Conservation (phyloP, 2,113 vertebrate genomes). For the Motacilla alba region DNA sequence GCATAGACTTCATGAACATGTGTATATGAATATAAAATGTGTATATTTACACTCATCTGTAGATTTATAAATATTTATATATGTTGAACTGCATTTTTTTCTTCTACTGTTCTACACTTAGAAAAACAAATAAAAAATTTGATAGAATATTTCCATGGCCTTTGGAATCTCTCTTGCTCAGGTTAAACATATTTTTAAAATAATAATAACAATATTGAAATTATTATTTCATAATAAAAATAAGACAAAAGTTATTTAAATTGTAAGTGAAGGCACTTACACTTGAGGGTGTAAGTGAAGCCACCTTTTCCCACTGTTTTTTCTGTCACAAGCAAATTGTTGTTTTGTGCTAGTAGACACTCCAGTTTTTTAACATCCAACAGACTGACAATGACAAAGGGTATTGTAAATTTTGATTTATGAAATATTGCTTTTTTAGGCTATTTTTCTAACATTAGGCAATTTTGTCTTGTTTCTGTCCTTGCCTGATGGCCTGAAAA, state of each 20-base stretch:
- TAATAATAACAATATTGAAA: neutral
- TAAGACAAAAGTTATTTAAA: neutral
- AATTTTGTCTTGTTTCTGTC: neutral
- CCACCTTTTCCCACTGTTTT: neutral
- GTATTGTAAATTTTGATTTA: neutral
- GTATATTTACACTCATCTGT: neutral
- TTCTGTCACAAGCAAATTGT: neutral
- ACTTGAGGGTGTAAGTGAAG: neutral
- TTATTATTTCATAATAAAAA: neutral
- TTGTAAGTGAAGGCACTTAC: neutral
- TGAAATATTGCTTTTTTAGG: neutral
- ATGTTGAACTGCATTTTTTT: neutral
- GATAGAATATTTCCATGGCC: neutral
- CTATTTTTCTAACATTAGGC: neutral
- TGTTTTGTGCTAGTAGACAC: neutral
- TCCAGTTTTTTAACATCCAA: neutral
- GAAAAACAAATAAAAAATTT: neutral
- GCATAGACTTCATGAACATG: neutral
- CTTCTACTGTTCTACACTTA: neutral
- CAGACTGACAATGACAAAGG: neutral
- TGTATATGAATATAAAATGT: neutral
- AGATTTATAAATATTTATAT: neutral
- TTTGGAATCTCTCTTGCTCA: neutral
- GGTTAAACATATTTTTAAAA: neutral
- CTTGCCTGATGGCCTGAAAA: neutral